phyloP scores from a whole-genome alignment of 1,140 invertebrate species.

The Nautilus pompilius region DNA sequence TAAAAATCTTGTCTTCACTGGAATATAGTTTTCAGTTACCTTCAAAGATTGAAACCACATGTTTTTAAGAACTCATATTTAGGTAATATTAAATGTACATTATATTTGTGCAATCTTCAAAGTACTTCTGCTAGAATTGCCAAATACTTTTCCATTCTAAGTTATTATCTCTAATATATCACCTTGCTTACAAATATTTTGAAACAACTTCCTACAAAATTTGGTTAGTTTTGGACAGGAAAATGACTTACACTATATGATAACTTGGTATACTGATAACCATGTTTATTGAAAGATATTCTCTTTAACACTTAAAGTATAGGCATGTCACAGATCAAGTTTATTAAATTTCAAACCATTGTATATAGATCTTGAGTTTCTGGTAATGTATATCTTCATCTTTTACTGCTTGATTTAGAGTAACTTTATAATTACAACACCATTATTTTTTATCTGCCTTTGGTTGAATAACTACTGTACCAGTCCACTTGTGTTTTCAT shows the following conservation, averaged over 20 bases:
- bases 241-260: slow-evolving; percentile 52
- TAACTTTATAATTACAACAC: slow-evolving; percentile 49
- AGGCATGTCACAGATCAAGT: slow-evolving; percentile 29
- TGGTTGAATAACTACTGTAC: slow-evolving; percentile 44
- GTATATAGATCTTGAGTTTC: slow-evolving; percentile 32
- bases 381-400: slow-evolving; percentile 33
- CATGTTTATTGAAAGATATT: slow-evolving; percentile 46
- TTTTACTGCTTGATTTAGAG: slow-evolving; percentile 38
- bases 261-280: slow-evolving; percentile 53
- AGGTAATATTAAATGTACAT: neutral
- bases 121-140: neutral
- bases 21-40: neutral
- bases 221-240: neutral
- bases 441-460: slow-evolving; percentile 42
- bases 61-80: slow-evolving; percentile 1
- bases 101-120: neutral
- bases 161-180: neutral
- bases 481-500: slow-evolving; percentile 35
- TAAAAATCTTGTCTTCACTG: neutral
- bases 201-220: neutral
- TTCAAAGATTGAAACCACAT: neutral
- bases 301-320: slow-evolving; percentile 11
- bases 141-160: neutral
- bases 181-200: neutral
- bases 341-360: slow-evolving; percentile 28